Conservation (phyloP, 2,797 vertebrate genomes). For the Pteronotus mesoamericanus region DNA sequence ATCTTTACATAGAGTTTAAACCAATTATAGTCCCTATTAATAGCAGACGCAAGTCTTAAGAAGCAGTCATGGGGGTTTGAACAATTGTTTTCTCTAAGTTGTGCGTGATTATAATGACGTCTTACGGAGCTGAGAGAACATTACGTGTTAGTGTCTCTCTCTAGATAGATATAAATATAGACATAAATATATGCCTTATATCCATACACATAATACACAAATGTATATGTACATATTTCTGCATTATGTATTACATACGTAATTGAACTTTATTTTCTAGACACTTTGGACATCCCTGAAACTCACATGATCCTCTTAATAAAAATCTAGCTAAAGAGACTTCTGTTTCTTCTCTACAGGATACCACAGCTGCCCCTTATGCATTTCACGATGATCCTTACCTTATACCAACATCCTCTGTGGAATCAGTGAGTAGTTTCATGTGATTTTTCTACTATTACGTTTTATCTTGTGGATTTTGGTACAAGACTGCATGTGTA, state of each 20-base stretch:
- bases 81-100: background rate
- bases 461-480: background rate
- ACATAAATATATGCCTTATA: background rate
- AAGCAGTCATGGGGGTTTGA: background rate
- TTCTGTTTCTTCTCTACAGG: slow-evolving; percentile 80
- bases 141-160: background rate
- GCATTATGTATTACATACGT: background rate
- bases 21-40: background rate
- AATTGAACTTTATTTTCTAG: background rate
- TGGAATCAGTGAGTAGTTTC: slow-evolving; percentile 85
- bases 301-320: background rate
- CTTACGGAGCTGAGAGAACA: background rate
- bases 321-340: background rate
- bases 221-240: background rate
- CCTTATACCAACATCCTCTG: slow-evolving; percentile 85
- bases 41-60: background rate
- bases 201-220: background rate
- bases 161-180: accelerated
- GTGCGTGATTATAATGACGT: background rate
- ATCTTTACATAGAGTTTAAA: background rate
- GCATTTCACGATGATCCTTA: slow-evolving; percentile 93
- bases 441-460: background rate
- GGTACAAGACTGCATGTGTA: background rate
- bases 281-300: background rate
- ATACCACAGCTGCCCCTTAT: slow-evolving; percentile 88